Conservation (phyloP, 2,888 invertebrate genomes). For the Aradus depressus region DNA sequence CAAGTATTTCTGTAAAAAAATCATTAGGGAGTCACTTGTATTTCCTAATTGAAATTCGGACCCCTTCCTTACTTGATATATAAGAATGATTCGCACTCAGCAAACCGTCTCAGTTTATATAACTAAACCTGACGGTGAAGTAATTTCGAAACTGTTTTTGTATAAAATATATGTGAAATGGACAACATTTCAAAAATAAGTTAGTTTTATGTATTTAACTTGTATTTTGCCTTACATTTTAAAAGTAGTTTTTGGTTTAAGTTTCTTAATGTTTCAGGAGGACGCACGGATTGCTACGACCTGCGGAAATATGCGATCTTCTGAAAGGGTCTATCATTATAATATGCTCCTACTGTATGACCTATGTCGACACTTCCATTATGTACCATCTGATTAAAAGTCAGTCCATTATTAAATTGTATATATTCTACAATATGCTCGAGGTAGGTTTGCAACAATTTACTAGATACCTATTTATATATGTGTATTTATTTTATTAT, state of each 20-base stretch:
- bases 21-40: no score
- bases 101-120: no score
- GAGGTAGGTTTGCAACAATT: slow-evolving; percentile 55
- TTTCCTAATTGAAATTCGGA: no score
- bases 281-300: slow-evolving; percentile 54
- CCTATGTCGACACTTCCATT: slow-evolving; percentile 92
- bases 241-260: neutral
- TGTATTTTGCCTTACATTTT: neutral
- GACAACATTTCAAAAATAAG: neutral
- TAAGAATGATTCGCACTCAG: no score
- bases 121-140: slow-evolving; percentile 56
- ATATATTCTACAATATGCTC: slow-evolving; percentile 99
- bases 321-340: slow-evolving; percentile 84
- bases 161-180: neutral
- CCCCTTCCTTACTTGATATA: no score
- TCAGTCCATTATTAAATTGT: slow-evolving; percentile 97
- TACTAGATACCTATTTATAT: no score
- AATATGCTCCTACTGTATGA: slow-evolving; percentile 69
- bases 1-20: no score
- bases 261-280: slow-evolving; percentile 29
- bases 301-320: slow-evolving; percentile 91
- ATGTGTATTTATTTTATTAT: no score
- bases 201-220: neutral
- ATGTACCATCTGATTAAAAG: slow-evolving; percentile 95
- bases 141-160: neutral